Base-by-base conservation (phyloP, 2,888 invertebrate genomes). In the Amphipyra berbera region DNA sequence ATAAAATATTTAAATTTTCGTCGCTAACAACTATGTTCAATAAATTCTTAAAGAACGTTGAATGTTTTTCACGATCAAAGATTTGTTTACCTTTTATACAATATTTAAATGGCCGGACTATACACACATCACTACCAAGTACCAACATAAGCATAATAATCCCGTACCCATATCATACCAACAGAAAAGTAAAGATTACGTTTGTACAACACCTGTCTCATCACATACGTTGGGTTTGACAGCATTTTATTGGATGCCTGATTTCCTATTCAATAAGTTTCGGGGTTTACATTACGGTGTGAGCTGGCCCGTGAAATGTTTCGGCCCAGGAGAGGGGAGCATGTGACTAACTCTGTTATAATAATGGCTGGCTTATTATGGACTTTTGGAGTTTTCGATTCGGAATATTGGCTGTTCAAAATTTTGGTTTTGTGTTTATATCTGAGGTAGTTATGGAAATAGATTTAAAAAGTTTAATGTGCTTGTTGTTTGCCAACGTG, bases 191-290 rank as follows among this genome's bases (percentile, higher is more conserved):
- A 68, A 77, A 77, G 73, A 77, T 77, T 73, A 77, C 57, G 65
- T 68, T 72, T 62, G 71, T 67, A 71, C 60, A 79, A 70, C 87
- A 90, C 90, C 90, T 90, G 90, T 88, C 90, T 82, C 75, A 62
- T 79, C 82, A 79, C 79, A 83, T 74, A 81, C 83, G 85, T 87
- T 91, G 92, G 87, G 86, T 87, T 88, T 92, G 93, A 93, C 93
- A 93, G 79, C 90, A 88, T 90, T 92, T 92, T 92, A 93, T 93
- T 92, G 91, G 92, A 90, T 90, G 85, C 89, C 87, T 86, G 85
- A 86, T 89, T 88, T 86, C 88, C 91, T 86, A 90, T 92, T 92
- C 89, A 91, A 91, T 90, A 92, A 93, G 88, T 92, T 92, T 76
- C 87, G 86, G 47, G 89, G 85, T 85, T 87, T 88, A 83, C 87